Base-by-base conservation (phyloP, 2,113 vertebrate species). In the Lates calcarifer region DNA sequence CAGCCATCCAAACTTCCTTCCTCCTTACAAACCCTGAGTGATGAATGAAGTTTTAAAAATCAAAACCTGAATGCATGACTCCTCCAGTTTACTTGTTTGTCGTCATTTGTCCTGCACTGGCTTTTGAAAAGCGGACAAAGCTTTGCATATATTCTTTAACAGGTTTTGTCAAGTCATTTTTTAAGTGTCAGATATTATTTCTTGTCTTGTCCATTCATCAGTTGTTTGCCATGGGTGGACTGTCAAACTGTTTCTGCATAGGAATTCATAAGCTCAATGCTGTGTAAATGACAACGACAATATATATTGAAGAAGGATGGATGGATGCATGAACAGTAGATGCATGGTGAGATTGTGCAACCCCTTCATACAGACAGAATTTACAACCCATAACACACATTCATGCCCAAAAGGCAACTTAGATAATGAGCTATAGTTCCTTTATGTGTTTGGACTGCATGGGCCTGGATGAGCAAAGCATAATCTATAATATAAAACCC, bases 1-100 rank as follows among this genome's bases (percentile, higher is more conserved):
- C 78, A 80, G 91, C 90, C 91, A 88, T 94, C 93, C 93, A 94
- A 94, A 91, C 93, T 95, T 95, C 94, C 95, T 94, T 94, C 94
- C 94, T 92, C 82, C 84, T 89, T 88, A 86, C 90, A 92, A 93
- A 88, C 79, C 81, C 87, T 0, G 74, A 89, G 82, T 94, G 92
- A 93, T 90, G 91, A 93, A 92, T 92, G 88, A 85, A 84, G 87
- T 88, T 92, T 92, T 84, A 86, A 91, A 92, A 90, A 76, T 90
- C 86, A 24, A 77, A 89, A 81, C 81, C 82, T 90, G 88, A 93
- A 89, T 78, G 83, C 83, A 68, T 49, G 82, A 83, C 85, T 88
- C 81, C 58, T 81, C 79, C 79, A 60, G 65, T 76, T 82, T 74
- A 71, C 87, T 82, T 81, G 84, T 91, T 91, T 84, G 78, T 89